A percentile compares a stretch with the other conserved stretches of the same genome.
Evolutionary conservation across 2,113 vertebrate species (phyloP).

Genomic region (Microtus ochrogaster): DNA sequence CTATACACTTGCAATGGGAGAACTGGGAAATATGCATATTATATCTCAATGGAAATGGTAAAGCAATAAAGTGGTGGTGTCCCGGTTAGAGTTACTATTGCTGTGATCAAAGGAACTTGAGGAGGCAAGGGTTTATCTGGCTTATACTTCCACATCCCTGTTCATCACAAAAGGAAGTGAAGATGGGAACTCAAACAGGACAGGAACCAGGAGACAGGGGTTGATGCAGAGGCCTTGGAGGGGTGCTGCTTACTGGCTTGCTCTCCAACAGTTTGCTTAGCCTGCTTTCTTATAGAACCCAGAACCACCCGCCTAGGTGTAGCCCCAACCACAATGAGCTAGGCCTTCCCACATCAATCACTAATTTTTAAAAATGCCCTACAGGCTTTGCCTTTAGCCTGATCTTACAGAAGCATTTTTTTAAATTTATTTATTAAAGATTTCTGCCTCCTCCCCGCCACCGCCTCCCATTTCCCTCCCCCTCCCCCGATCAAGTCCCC

Average conservation of each 20-base stretch:
- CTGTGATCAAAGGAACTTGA: background rate
- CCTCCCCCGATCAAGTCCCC: too few species aligned
- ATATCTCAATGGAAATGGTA: slow-evolving; percentile 33
- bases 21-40: background rate
- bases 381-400: too few species aligned
- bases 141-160: background rate
- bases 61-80: background rate
- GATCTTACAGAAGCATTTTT: too few species aligned
- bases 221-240: background rate
- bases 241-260: background rate
- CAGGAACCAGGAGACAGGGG: background rate
- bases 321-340: too few species aligned
- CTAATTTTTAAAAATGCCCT: too few species aligned
- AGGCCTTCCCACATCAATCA: too few species aligned
- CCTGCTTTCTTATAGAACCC: too few species aligned
- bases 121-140: background rate
- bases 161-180: background rate
- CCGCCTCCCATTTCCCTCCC: too few species aligned
- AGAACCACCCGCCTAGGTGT: too few species aligned
- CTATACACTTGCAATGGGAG: background rate
- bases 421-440: too few species aligned
- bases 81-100: background rate
- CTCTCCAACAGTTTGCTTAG: too few species aligned
- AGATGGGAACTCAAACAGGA: background rate
- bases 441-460: too few species aligned